Conservation (phyloP, 2,797 vertebrate genomes). For the Catostomus latipinnis region DNA sequence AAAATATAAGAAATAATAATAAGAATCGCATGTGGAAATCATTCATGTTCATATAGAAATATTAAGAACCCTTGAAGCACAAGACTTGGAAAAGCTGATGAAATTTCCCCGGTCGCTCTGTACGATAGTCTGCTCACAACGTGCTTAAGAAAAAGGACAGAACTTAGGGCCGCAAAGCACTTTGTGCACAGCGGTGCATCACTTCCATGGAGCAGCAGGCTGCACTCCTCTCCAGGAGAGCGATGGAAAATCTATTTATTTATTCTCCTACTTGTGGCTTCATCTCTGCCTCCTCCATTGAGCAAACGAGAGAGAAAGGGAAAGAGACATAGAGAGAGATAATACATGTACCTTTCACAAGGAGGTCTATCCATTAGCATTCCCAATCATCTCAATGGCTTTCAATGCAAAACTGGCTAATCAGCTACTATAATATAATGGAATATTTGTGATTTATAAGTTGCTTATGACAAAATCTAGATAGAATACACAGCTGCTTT, state of each 20-base stretch:
- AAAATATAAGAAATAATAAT: too few relatives aligned
- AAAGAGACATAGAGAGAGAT: not conserved
- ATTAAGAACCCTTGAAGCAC: too few relatives aligned
- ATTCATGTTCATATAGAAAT: too few relatives aligned
- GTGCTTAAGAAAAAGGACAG: slow-evolving; percentile 20
- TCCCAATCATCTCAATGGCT: too few relatives aligned
- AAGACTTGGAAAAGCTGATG: not conserved
- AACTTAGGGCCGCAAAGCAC: slow-evolving; percentile 23
- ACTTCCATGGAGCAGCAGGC: slow-evolving; percentile 16
- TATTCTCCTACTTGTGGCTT: slow-evolving; percentile 51
- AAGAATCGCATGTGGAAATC: too few relatives aligned
- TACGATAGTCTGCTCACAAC: slow-evolving; percentile 13
- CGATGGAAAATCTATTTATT: slow-evolving; percentile 55
- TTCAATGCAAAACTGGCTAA: too few relatives aligned
- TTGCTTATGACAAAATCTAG: too few relatives aligned
- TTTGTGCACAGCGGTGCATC: slow-evolving; percentile 44
- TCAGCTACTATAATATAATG: too few relatives aligned
- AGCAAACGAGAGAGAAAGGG: not conserved
- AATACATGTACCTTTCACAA: not conserved
- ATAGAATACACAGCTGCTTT: too few relatives aligned
- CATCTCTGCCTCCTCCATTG: slow-evolving; percentile 35
- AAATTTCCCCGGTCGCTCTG: not conserved
- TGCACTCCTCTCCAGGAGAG: slow-evolving; percentile 33
- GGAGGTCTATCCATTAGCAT: too few relatives aligned
- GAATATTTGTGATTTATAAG: too few relatives aligned